Evolutionary conservation across 2,113 vertebrate species (phyloP).

Genomic region (Sander lucioperca): DNA sequence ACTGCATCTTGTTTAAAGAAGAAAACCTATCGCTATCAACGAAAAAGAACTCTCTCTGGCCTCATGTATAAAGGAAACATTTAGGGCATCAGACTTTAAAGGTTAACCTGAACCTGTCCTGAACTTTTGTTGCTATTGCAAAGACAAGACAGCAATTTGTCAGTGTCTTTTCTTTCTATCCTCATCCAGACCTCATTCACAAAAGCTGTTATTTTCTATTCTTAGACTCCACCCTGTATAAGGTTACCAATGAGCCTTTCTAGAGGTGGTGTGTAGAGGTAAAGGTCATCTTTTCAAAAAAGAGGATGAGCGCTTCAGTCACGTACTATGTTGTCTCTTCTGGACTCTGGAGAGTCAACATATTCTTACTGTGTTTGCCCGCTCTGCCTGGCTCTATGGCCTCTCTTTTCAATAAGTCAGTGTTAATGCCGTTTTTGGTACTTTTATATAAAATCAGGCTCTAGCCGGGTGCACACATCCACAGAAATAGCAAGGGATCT

Average conservation of each 20-base stretch:
- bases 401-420: constrained; percentile 70
- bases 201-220: neutral
- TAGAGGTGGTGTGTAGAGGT: neutral
- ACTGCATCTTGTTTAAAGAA: neutral
- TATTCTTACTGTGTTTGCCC: constrained; percentile 47
- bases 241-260: constrained; percentile 12
- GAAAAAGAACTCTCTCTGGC: no score
- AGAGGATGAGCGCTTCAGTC: neutral
- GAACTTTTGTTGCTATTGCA: neutral
- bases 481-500: constrained; percentile 75
- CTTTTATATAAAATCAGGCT: constrained; percentile 69
- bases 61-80: no score
- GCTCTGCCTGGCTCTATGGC: constrained; percentile 40
- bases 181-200: constrained; percentile 1
- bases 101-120: neutral
- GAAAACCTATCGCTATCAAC: no score
- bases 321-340: constrained; percentile 7
- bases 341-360: constrained; percentile 32
- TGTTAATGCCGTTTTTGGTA: constrained; percentile 73
- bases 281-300: constrained; percentile 48
- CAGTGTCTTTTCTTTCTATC: neutral
- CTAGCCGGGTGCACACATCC: constrained; percentile 46
- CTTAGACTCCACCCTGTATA: neutral
- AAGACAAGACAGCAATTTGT: constrained; percentile 6
- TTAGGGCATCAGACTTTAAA: neutral